These are phyloP conservation scores for Anastrepha ludens DNA, from an alignment of 1,140 invertebrate genomes.

Conservation along the genomic window DNA sequence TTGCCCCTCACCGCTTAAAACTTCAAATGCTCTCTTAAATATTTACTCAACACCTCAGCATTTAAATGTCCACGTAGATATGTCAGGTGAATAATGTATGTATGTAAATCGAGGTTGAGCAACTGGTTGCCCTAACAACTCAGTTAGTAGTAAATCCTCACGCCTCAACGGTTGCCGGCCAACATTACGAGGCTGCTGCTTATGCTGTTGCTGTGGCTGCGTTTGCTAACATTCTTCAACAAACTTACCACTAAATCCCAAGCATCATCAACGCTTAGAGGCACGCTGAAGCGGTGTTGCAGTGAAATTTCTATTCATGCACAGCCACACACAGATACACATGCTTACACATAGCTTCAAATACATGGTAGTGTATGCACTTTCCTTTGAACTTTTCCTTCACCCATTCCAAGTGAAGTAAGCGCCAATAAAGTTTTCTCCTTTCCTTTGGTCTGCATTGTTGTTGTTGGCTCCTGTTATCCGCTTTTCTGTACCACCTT, in stretches of 20 bases:
- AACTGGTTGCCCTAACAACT: constrained; percentile 49
- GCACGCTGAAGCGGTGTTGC: background rate
- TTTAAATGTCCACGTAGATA: background rate
- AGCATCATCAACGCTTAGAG: constrained; percentile 50
- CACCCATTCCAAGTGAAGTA: background rate
- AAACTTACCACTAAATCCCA: constrained; percentile 39
- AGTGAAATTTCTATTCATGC: constrained; percentile 6
- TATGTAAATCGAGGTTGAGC: constrained; percentile 15
- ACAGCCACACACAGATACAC: background rate
- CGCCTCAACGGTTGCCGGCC: constrained; percentile 25
- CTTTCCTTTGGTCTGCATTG: background rate
- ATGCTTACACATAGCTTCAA: background rate
- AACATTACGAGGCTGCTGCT: background rate
- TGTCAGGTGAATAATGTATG: background rate
- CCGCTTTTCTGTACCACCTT: background rate
- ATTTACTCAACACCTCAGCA: constrained; percentile 29
- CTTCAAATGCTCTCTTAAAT: constrained; percentile 12
- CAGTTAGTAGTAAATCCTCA: background rate
- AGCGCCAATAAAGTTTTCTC: background rate
- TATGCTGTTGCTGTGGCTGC: background rate
- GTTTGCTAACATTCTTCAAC: background rate
- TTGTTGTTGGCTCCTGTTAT: background rate
- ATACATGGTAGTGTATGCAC: background rate
- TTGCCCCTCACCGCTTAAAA: background rate
- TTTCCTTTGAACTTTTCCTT: background rate